Evolutionary conservation across 2,797 vertebrate genomes (phyloP).

Genomic region (Alfaro cultratus): DNA sequence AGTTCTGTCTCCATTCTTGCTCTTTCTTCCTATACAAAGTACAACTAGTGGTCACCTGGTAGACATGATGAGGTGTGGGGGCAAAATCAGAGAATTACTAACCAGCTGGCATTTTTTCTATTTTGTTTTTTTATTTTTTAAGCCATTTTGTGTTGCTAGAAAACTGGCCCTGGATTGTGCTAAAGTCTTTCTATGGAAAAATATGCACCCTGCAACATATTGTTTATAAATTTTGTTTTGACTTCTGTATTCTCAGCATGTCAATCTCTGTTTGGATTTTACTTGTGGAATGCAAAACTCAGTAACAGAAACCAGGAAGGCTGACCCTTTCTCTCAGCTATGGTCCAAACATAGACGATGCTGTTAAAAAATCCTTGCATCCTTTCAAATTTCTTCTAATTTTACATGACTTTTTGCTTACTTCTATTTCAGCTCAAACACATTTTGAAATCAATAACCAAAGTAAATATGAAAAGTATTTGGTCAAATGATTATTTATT

Average conservation of each 20-base stretch:
- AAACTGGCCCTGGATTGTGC: neutral
- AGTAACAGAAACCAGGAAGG: too few relatives aligned
- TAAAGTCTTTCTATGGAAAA: neutral
- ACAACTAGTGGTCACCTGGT: too few relatives aligned
- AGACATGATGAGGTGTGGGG: too few relatives aligned
- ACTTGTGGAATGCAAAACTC: neutral
- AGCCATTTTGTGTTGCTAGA: neutral
- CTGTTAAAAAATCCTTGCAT: neutral
- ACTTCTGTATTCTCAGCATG: neutral
- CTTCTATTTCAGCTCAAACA: neutral
- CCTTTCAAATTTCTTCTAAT: neutral
- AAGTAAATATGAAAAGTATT: neutral
- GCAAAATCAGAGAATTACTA: too few relatives aligned
- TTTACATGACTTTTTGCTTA: neutral
- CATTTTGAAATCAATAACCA: neutral
- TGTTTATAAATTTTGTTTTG: neutral
- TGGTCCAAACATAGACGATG: neutral
- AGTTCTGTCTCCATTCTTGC: too few relatives aligned
- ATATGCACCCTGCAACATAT: neutral
- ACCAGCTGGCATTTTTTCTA: too few relatives aligned
- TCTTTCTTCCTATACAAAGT: too few relatives aligned
- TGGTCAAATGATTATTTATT: neutral
- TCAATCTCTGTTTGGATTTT: neutral
- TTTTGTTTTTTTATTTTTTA: neutral
- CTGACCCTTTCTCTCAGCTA: neutral